Conservation (phyloP, 2,888 invertebrate species). For the Torymus tubicola region DNA sequence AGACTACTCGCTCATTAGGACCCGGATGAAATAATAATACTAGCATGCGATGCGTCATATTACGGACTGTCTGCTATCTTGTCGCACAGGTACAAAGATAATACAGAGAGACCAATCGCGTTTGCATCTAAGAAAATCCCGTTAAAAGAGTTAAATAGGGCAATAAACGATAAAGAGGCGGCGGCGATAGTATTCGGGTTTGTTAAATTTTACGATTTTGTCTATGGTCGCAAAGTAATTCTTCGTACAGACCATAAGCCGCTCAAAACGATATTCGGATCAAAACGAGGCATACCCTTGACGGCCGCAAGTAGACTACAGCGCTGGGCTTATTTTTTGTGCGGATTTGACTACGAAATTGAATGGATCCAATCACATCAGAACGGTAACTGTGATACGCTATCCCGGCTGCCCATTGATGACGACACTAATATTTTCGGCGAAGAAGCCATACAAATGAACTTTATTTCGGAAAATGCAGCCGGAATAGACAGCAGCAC, state of each 20-base stretch:
- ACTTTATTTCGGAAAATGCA: not conserved
- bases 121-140: conserved; percentile 21
- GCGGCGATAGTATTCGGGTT: conserved; percentile 7
- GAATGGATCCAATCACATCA: not conserved
- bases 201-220: conserved; percentile 1
- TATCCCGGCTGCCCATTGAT: not conserved
- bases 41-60: conserved; percentile 26
- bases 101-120: conserved; percentile 4
- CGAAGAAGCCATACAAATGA: not conserved
- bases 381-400: not conserved
- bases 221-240: not conserved
- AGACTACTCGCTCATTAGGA: conserved; percentile 9
- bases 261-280: not conserved
- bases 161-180: conserved; percentile 12
- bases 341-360: not conserved
- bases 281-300: too few species aligned
- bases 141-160: not conserved
- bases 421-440: not conserved
- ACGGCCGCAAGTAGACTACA: too few species aligned
- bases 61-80: conserved; percentile 29
- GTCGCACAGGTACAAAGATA: conserved; percentile 2
- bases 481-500: too few species aligned
- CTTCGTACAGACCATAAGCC: not conserved
- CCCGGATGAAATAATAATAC: conserved; percentile 1
- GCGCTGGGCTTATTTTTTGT: too few species aligned